These are phyloP conservation scores for Ryuthela nishihirai DNA, from an alignment of 2,888 invertebrate genomes.

Conservation along the genomic window DNA sequence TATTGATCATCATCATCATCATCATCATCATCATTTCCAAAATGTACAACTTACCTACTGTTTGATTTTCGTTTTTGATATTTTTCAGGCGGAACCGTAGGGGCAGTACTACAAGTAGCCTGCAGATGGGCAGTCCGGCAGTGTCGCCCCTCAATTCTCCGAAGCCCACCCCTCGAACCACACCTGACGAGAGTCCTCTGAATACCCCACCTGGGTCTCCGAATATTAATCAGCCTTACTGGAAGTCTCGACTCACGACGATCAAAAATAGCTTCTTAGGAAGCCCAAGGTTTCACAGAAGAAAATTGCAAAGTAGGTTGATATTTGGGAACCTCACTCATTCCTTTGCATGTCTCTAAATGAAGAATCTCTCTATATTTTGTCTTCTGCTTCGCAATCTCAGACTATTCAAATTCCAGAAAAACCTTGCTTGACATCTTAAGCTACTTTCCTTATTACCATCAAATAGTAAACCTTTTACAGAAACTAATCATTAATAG, in stretches of 20 bases:
- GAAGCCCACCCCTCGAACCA: slow-evolving; percentile 60
- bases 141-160: slow-evolving; percentile 50
- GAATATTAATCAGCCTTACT: slow-evolving; percentile 60
- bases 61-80: background rate
- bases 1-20: too few relatives aligned
- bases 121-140: slow-evolving; percentile 26
- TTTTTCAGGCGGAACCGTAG: slow-evolving; percentile 11
- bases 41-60: too few relatives aligned
- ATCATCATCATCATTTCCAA: too few relatives aligned
- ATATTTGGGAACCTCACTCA: too few relatives aligned
- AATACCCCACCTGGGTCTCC: slow-evolving; percentile 54
- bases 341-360: too few relatives aligned
- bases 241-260: slow-evolving; percentile 88
- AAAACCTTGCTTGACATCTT: too few relatives aligned
- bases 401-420: too few relatives aligned
- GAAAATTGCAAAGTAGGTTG: slow-evolving; percentile 73
- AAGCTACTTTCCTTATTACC: too few relatives aligned
- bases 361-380: too few relatives aligned
- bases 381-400: too few relatives aligned
- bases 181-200: slow-evolving; percentile 41
- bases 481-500: too few relatives aligned
- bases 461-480: too few relatives aligned
- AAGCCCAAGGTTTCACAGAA: slow-evolving; percentile 89
- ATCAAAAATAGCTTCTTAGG: slow-evolving; percentile 97
- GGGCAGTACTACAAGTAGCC: slow-evolving; percentile 26